A percentile compares a stretch with the other conserved stretches of the same genome.
Evolutionary conservation across 2,113 vertebrate species (phyloP).

Genomic region (Pao palembangensis): DNA sequence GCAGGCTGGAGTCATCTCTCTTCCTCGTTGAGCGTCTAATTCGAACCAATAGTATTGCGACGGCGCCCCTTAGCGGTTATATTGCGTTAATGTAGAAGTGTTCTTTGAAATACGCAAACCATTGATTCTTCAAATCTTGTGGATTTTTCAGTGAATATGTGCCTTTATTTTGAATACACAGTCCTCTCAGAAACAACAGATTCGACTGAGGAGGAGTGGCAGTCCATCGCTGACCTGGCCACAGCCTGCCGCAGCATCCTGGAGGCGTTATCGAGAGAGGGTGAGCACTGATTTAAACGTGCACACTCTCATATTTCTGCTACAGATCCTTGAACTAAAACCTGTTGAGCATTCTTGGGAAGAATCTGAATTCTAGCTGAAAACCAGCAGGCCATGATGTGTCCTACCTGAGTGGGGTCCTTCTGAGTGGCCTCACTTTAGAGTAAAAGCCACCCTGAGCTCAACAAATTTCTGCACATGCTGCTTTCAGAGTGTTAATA

Average conservation of each 20-base stretch:
- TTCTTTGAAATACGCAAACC: not conserved
- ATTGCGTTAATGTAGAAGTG: constrained; percentile 22
- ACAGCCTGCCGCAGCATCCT: constrained; percentile 84
- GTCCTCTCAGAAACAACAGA: constrained; percentile 82
- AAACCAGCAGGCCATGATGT: no score
- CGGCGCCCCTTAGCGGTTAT: constrained; percentile 59
- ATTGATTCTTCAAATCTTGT: not conserved
- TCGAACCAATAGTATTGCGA: constrained; percentile 18
- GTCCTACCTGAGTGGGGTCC: no score
- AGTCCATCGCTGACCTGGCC: constrained; percentile 85
- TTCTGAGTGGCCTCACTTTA: no score
- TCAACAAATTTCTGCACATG: no score
- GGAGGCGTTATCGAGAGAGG: constrained; percentile 84
- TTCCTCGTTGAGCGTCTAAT: constrained; percentile 4
- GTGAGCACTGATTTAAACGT: constrained; percentile 60
- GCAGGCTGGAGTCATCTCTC: not conserved
- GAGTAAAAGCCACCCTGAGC: no score
- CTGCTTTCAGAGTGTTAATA: not conserved
- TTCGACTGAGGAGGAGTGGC: constrained; percentile 86
- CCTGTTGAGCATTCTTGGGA: no score
- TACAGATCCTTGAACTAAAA: not conserved
- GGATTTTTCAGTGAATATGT: no score
- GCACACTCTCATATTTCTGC: not conserved
- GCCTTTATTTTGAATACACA: constrained; percentile 30
- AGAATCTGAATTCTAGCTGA: no score